A percentile compares a stretch with the other conserved stretches of the same genome.
phyloP scores from a whole-genome alignment of 2,113 vertebrate genomes.

The Agelaius tricolor region DNA sequence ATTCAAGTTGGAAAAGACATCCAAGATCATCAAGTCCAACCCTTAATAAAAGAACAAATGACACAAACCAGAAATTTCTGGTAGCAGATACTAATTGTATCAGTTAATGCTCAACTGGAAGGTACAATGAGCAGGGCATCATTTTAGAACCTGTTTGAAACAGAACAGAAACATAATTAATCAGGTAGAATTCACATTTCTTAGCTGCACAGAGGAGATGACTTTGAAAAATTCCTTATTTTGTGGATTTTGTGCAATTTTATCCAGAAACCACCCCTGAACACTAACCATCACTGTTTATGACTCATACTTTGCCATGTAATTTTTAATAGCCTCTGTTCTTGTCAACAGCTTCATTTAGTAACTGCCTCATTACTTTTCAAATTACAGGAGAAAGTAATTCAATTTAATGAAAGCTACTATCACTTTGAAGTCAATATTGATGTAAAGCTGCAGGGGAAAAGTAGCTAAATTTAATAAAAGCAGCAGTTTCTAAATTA shows the following conservation, averaged over 20 bases:
- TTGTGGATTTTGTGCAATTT: background rate
- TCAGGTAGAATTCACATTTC: background rate
- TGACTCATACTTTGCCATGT: background rate
- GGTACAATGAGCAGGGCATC: background rate
- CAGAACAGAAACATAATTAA: background rate
- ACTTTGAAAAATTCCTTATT: background rate
- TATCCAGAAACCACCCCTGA: background rate
- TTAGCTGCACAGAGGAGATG: background rate
- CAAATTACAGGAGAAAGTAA: slow-evolving; percentile 35
- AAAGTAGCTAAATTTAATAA: slow-evolving; percentile 34
- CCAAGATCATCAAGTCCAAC: background rate
- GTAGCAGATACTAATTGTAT: background rate
- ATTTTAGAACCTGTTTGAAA: background rate
- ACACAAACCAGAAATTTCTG: background rate
- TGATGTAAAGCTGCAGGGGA: slow-evolving; percentile 26
- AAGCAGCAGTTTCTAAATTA: slow-evolving; percentile 29
- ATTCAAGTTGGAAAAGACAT: background rate
- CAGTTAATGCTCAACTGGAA: background rate
- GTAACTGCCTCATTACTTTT: slow-evolving; percentile 39
- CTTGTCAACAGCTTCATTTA: slow-evolving; percentile 36
- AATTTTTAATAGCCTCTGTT: slow-evolving; percentile 26
- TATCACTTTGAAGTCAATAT: slow-evolving; percentile 36
- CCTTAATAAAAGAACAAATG: background rate
- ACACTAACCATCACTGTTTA: background rate
- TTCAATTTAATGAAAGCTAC: slow-evolving; percentile 20